Percentiles rank a stretch among this genome's conserved stretches.
phyloP scores from a whole-genome alignment of 2,888 invertebrate species.

The Yponomeuta malinellus region DNA sequence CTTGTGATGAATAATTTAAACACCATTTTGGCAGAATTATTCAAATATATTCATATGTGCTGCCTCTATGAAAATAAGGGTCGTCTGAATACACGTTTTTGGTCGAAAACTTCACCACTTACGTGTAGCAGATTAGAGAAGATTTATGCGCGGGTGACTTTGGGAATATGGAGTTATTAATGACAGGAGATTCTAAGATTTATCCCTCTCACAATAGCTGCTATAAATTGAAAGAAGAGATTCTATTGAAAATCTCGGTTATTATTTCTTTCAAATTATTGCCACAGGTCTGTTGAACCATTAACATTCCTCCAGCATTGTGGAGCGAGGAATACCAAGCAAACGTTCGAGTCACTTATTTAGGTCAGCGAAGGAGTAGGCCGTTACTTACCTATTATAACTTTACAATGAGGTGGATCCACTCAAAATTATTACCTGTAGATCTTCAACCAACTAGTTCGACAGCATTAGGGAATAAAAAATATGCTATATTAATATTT shows the following conservation, averaged over 20 bases:
- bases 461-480: too few species aligned
- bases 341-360: background rate
- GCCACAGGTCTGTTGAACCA: background rate
- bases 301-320: background rate
- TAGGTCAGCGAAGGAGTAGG: background rate
- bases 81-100: conserved; percentile 32
- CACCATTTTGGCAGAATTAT: conserved; percentile 34
- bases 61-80: conserved; percentile 36
- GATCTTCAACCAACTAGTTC: too few species aligned
- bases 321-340: background rate
- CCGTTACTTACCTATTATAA: too few species aligned
- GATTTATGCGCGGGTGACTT: background rate
- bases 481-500: too few species aligned
- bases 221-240: background rate
- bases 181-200: background rate
- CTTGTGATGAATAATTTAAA: conserved; percentile 7
- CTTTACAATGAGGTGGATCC: too few species aligned
- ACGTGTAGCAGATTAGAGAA: background rate
- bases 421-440: too few species aligned
- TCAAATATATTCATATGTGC: conserved; percentile 58
- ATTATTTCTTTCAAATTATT: background rate
- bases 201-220: background rate
- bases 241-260: background rate
- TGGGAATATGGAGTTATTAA: background rate
- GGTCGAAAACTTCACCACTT: conserved; percentile 22